Evolutionary conservation across 2,113 vertebrate genomes (phyloP).

Genomic region (Hiodon tergisus): DNA sequence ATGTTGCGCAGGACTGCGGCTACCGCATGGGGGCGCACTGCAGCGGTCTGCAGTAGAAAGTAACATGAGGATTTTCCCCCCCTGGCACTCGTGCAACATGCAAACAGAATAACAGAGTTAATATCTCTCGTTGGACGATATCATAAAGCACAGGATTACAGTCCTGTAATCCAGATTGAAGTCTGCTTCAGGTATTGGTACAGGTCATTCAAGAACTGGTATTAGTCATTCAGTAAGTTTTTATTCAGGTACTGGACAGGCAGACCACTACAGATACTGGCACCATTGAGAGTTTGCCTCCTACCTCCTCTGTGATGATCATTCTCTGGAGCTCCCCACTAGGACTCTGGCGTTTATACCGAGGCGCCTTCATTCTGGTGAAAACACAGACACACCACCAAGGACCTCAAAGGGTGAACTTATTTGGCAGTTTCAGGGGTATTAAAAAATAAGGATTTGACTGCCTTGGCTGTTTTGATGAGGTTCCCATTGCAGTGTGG

Average conservation of each 20-base stretch:
- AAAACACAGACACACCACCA: background rate
- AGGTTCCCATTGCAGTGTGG: too few species aligned
- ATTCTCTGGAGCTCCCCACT: conserved; percentile 75
- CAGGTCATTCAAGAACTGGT: too few species aligned
- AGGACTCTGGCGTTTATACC: conserved; percentile 70
- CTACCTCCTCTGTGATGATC: conserved; percentile 84
- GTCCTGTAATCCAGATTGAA: too few species aligned
- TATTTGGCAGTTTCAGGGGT: too few species aligned
- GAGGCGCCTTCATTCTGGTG: conserved; percentile 75
- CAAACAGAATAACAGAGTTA: background rate
- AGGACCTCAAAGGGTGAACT: too few species aligned
- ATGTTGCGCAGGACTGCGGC: conserved; percentile 88
- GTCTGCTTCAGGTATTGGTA: too few species aligned
- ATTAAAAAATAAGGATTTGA: background rate
- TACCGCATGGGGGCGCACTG: conserved; percentile 81
- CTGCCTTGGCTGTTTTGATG: too few species aligned
- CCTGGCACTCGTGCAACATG: background rate
- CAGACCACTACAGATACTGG: too few species aligned
- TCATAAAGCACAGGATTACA: too few species aligned
- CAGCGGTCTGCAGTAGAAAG: conserved; percentile 66
- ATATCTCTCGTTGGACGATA: background rate
- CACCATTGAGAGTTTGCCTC: conserved; percentile 22
- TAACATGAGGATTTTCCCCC: background rate
- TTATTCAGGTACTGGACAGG: too few species aligned
- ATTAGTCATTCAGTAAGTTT: too few species aligned